Evolutionary conservation across 2,113 vertebrate species (phyloP).

Genomic region (Clarias gariepinus): DNA sequence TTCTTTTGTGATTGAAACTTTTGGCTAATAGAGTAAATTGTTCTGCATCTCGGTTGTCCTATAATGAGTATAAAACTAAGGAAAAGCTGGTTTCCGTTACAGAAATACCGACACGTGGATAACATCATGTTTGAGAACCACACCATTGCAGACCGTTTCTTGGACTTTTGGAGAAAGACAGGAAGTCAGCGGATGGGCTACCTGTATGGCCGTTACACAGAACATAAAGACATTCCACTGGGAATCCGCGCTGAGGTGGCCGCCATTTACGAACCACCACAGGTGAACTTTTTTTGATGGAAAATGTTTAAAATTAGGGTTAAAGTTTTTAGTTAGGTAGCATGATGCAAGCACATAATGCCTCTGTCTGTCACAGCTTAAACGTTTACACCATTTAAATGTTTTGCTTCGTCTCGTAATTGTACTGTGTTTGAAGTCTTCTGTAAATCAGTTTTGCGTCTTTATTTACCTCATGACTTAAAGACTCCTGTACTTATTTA

Average conservation of each 20-base stretch:
- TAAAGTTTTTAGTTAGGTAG: background rate
- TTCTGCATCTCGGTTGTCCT: background rate
- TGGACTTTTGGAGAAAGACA: slow-evolving; percentile 98
- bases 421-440: too few species aligned
- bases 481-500: background rate
- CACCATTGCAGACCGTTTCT: slow-evolving; percentile 96
- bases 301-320: background rate
- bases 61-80: background rate
- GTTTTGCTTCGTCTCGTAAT: too few species aligned
- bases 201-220: slow-evolving; percentile 91
- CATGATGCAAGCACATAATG: background rate
- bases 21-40: background rate
- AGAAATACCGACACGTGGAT: slow-evolving; percentile 99
- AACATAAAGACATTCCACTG: slow-evolving; percentile 97
- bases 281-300: slow-evolving; percentile 70
- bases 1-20: background rate
- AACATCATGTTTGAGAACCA: slow-evolving; percentile 99
- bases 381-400: too few species aligned
- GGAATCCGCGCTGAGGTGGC: slow-evolving; percentile 95
- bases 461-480: too few species aligned
- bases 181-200: slow-evolving; percentile 93
- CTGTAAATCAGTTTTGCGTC: too few species aligned
- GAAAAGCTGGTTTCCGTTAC: slow-evolving; percentile 24
- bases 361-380: background rate
- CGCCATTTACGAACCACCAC: slow-evolving; percentile 95